Conservation (phyloP, 1,140 invertebrate genomes). For the Hypsibius dujardini region DNA sequence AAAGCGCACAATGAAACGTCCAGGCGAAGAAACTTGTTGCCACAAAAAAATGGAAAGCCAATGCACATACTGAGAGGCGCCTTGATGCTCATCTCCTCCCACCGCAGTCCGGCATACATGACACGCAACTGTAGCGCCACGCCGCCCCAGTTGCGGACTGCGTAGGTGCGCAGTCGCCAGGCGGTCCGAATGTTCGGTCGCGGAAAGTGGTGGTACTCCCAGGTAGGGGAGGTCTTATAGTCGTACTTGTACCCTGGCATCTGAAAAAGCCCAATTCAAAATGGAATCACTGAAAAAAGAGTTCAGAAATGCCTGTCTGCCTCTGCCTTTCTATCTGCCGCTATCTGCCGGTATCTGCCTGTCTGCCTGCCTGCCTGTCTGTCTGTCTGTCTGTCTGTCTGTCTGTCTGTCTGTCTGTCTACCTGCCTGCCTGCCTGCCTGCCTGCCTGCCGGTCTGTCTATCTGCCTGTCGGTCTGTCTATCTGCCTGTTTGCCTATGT, state of each 20-base stretch:
- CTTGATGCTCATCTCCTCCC: slow-evolving; percentile 71
- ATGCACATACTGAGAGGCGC: slow-evolving; percentile 26
- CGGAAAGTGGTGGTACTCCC: slow-evolving; percentile 77
- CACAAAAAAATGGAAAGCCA: background rate
- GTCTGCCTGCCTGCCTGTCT: too few species aligned
- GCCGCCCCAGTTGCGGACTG: slow-evolving; percentile 55
- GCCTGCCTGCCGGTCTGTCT: background rate
- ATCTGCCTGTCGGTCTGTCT: background rate
- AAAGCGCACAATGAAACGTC: background rate
- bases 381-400: too few species aligned
- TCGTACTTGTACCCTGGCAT: slow-evolving; percentile 3
- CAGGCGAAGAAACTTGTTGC: slow-evolving; percentile 17
- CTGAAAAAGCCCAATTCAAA: background rate
- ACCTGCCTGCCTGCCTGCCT: too few species aligned
- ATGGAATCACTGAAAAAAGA: too few species aligned
- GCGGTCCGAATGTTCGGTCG: slow-evolving; percentile 81
- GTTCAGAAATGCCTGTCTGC: too few species aligned
- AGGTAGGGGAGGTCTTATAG: slow-evolving; percentile 30
- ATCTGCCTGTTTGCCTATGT: too few species aligned
- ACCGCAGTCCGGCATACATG: slow-evolving; percentile 73
- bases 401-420: too few species aligned
- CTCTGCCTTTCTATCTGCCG: too few species aligned
- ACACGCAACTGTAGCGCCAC: slow-evolving; percentile 75
- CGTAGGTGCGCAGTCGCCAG: slow-evolving; percentile 78
- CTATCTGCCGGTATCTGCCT: too few species aligned